Conservation (phyloP, 2,113 vertebrate genomes). For the Lamprotornis superbus region DNA sequence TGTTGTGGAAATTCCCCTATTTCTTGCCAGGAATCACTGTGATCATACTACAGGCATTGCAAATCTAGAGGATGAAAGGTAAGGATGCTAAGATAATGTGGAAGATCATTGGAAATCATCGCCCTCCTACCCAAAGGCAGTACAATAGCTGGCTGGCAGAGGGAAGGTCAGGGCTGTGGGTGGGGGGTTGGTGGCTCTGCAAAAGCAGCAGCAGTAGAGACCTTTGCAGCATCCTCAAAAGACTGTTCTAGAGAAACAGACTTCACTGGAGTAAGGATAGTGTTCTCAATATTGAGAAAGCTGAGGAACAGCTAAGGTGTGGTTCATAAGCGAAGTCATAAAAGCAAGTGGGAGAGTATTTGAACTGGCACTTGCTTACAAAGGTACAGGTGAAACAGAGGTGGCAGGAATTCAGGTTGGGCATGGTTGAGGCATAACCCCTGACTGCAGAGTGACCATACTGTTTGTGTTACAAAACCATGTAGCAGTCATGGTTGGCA, state of each 20-base stretch:
- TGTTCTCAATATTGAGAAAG: not conserved
- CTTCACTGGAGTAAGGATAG: accelerated
- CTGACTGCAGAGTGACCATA: not conserved
- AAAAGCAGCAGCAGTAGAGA: not conserved
- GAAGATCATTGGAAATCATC: not conserved
- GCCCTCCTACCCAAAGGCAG: not conserved
- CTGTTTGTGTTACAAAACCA: not conserved
- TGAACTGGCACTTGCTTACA: not conserved
- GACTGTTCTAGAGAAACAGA: not conserved
- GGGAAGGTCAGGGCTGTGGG: not conserved
- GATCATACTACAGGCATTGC: not conserved
- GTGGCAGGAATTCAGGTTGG: not conserved
- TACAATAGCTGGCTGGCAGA: not conserved
- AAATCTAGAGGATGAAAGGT: not conserved
- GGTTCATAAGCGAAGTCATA: not conserved
- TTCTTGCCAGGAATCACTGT: not conserved
- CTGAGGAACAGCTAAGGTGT: not conserved
- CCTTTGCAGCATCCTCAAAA: not conserved
- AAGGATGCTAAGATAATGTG: not conserved
- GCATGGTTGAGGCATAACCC: not conserved
- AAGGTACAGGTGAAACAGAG: not conserved
- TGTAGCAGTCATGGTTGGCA: not conserved
- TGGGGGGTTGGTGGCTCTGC: not conserved
- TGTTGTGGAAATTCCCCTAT: not conserved
- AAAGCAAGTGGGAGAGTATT: not conserved